Evolutionary conservation across 2,888 invertebrate genomes (phyloP).

Genomic region (Dasysyrphus tricinctus): DNA sequence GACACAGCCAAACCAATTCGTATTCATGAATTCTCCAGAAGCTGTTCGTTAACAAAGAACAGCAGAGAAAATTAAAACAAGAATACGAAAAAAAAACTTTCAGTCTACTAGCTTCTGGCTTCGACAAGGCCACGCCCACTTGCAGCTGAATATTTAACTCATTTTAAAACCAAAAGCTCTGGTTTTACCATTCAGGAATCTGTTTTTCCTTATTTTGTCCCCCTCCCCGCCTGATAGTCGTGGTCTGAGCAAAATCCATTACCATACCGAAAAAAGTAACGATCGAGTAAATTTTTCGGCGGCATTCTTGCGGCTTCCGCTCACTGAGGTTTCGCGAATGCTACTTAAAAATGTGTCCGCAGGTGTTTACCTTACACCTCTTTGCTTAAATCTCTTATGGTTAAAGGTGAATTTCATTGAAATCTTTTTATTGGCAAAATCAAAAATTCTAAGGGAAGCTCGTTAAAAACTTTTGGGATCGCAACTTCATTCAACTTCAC

Average conservation of each 20-base stretch:
- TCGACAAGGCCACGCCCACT: slow-evolving; percentile 61
- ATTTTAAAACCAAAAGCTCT: slow-evolving; percentile 46
- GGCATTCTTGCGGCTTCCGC: slow-evolving; percentile 70
- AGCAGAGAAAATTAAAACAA: background rate
- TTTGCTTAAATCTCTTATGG: slow-evolving; percentile 51
- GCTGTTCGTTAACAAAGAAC: slow-evolving; percentile 57
- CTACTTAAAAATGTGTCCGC: slow-evolving; percentile 64
- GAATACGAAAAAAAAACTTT: slow-evolving; percentile 33
- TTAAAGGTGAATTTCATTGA: slow-evolving; percentile 2
- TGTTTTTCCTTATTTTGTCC: slow-evolving; percentile 10
- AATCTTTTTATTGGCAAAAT: no score
- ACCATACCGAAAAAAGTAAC: slow-evolving; percentile 68
- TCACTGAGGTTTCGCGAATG: slow-evolving; percentile 41
- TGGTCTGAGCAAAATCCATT: slow-evolving; percentile 44
- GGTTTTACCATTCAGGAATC: slow-evolving; percentile 59
- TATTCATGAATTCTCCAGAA: slow-evolving; percentile 75
- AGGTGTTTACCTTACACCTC: slow-evolving; percentile 75
- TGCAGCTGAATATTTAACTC: slow-evolving; percentile 70
- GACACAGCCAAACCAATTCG: slow-evolving; percentile 62
- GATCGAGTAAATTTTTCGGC: slow-evolving; percentile 66
- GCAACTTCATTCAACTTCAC: no score
- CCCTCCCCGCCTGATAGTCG: background rate
- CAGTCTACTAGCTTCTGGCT: slow-evolving; percentile 74
- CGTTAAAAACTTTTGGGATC: no score
- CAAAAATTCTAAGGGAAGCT: no score